Evolutionary conservation across 2,797 vertebrate species (phyloP).

Genomic region (Sciaenops ocellatus): DNA sequence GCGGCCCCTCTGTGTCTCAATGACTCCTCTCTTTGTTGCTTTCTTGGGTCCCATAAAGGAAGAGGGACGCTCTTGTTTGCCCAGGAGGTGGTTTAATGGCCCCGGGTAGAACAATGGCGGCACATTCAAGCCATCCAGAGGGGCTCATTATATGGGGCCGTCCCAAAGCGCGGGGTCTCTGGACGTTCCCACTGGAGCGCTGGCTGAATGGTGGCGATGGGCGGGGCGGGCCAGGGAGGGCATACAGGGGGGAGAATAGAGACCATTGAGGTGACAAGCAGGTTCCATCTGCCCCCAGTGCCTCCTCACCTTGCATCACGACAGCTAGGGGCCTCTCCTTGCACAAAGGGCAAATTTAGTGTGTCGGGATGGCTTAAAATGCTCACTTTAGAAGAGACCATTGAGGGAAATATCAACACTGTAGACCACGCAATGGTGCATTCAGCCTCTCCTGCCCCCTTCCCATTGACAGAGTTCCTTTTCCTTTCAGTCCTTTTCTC

Average conservation of each 20-base stretch:
- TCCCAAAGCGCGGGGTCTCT: slow-evolving; percentile 90
- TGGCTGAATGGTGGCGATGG: slow-evolving; percentile 89
- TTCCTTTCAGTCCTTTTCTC: slow-evolving; percentile 85
- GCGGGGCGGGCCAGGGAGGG: slow-evolving; percentile 81
- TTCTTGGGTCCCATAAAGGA: slow-evolving; percentile 92
- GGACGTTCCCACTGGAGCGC: slow-evolving; percentile 92
- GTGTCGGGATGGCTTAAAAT: slow-evolving; percentile 89
- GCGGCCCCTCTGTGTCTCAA: slow-evolving; percentile 92
- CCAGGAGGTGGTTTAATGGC: slow-evolving; percentile 97
- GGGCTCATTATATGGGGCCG: slow-evolving; percentile 92
- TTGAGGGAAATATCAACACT: slow-evolving; percentile 88
- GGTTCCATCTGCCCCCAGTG: slow-evolving; percentile 96
- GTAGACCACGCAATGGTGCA: slow-evolving; percentile 85
- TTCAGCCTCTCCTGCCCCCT: slow-evolving; percentile 84
- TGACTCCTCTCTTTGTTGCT: slow-evolving; percentile 92
- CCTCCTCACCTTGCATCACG: slow-evolving; percentile 94
- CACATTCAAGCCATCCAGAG: slow-evolving; percentile 91
- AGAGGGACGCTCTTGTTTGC: slow-evolving; percentile 96
- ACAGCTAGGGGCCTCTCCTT: slow-evolving; percentile 88
- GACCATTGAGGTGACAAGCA: slow-evolving; percentile 94
- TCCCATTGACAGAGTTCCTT: slow-evolving; percentile 87
- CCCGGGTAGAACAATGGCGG: slow-evolving; percentile 90
- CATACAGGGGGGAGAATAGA: slow-evolving; percentile 85
- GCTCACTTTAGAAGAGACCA: slow-evolving; percentile 88
- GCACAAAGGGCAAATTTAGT: slow-evolving; percentile 90